These are phyloP conservation scores for Columba livia DNA, from an alignment of 2,113 vertebrate genomes.

Conservation along the genomic window DNA sequence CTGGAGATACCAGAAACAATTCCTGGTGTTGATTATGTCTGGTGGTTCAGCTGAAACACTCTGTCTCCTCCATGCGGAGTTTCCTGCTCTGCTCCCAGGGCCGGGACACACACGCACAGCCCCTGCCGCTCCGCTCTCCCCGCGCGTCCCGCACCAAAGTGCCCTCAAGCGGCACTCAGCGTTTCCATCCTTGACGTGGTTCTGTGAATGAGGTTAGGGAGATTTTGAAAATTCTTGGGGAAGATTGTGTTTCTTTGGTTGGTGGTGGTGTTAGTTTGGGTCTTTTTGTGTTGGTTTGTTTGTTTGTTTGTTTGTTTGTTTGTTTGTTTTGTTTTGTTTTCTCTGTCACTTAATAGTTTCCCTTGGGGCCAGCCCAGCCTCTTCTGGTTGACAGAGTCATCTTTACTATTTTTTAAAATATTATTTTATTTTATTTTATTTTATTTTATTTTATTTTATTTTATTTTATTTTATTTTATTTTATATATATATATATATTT, in stretches of 20 bases:
- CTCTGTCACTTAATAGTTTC: background rate
- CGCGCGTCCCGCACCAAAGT: fast-evolving
- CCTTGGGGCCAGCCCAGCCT: background rate
- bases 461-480: background rate
- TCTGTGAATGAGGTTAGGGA: background rate
- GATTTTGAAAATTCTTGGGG: background rate
- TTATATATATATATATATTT: background rate
- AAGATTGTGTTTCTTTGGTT: background rate
- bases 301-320: background rate
- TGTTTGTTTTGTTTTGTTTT: background rate
- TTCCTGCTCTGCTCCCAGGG: background rate
- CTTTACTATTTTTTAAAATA: background rate
- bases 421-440: background rate
- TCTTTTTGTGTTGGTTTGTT: background rate
- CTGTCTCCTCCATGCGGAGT: background rate
- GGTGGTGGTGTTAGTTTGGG: background rate
- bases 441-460: background rate
- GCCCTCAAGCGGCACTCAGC: background rate
- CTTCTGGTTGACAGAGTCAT: background rate
- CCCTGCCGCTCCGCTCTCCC: background rate
- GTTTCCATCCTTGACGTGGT: background rate
- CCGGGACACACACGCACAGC: background rate
- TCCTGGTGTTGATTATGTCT: background rate
- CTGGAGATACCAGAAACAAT: background rate
- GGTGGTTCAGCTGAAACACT: background rate